Base-by-base conservation (phyloP, 1,140 invertebrate species). In the Cydia pomonella region DNA sequence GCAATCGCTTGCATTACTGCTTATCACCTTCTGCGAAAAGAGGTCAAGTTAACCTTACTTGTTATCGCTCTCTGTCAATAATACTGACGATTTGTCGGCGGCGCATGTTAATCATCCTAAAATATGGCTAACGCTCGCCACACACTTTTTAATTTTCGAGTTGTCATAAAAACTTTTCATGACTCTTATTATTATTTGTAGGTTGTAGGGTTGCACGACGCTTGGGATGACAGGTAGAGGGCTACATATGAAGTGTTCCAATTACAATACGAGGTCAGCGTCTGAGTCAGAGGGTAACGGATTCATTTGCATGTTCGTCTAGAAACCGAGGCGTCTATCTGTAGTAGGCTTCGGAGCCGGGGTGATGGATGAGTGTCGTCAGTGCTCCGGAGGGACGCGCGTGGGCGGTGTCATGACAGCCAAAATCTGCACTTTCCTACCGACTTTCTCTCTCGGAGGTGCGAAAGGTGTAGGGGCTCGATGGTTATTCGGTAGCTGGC, bases 391-490 rank as follows among this genome's bases (percentile, higher is more conserved):
- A 82, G 89, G 89, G 88, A 87, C 85, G 84, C 84, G 85, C 84
- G 91, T 93, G 80, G 91, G 91, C 90, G 89, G 80, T 81, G 82
- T 80, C 84, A 89, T 90, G 87, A 86, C 88, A 91, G 91, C 88
- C 91, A 91, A 93, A 93, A 90, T 90, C 87, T 91, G 87, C 90
- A 88, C 91, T 93, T 93, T 93, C 91, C 89, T 93, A 23, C 85
- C 84, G 81, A 92, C 91, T 93, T 93, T 93, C 91, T 92, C 91
- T 92, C 91, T 93, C 86, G 79, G 90, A 92, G 89, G 90, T 92
- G 90, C 90, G 89, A 93, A 90, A 91, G 91, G 90, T 92, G 86
- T 87, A 86, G 87, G 88, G 89, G 88, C 88, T 88, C 84, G 83
- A 84, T 87, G 85, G 84, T 92, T 89, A 87, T 92, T 92, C 91